These are phyloP conservation scores for Meloidogyne floridensis DNA, from an alignment of 1,140 invertebrate genomes.

Conservation along the genomic window DNA sequence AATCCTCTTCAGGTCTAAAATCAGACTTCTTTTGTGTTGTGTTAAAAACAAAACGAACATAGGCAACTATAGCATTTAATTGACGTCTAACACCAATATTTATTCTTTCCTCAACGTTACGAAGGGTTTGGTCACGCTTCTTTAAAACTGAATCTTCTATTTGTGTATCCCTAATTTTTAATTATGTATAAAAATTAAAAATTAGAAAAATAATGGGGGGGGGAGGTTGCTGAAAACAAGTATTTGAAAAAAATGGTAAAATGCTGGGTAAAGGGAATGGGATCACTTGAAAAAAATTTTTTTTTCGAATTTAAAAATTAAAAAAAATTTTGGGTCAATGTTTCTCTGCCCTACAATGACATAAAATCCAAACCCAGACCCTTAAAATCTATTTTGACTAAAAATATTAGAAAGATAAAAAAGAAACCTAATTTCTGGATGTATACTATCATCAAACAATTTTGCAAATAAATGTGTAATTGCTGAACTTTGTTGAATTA, in stretches of 20 bases:
- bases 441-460: constrained; percentile 84
- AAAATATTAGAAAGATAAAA: neutral
- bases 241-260: no score
- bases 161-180: constrained; percentile 76
- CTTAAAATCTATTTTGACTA: constrained; percentile 22
- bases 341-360: no score
- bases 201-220: no score
- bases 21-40: constrained; percentile 93
- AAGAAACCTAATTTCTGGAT: constrained; percentile 80
- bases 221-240: no score
- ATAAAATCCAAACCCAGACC: no score
- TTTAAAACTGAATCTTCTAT: constrained; percentile 84
- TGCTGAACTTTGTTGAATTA: constrained; percentile 88
- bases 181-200: no score
- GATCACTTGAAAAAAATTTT: no score
- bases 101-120: constrained; percentile 84
- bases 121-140: constrained; percentile 80
- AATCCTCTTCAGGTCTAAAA: constrained; percentile 84
- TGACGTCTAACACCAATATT: constrained; percentile 82
- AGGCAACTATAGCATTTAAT: constrained; percentile 82
- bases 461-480: constrained; percentile 94
- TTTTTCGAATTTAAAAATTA: no score
- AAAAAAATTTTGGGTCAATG: no score
- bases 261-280: no score
- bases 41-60: constrained; percentile 86